A percentile compares a stretch with the other conserved stretches of the same genome.
These are phyloP conservation scores for Ifrita kowaldi DNA, from an alignment of 2,113 vertebrate genomes.

Conservation along the genomic window DNA sequence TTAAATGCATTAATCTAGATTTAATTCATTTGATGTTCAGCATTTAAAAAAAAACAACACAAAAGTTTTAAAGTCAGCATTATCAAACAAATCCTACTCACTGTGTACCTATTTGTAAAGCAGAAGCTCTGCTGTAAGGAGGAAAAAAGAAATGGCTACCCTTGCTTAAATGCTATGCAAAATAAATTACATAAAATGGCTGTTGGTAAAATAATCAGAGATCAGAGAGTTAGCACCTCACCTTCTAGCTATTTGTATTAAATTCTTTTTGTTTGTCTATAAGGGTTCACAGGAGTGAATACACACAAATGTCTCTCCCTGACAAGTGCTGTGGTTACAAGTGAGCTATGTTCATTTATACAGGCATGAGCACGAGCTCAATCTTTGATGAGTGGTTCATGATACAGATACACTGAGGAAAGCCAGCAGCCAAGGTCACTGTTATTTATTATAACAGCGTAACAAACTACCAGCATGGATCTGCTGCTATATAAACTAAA, in stretches of 20 bases:
- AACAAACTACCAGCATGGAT: background rate
- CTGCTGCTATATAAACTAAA: background rate
- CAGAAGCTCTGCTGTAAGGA: background rate
- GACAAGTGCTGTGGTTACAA: background rate
- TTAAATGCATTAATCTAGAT: slow-evolving; percentile 1
- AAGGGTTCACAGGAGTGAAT: background rate
- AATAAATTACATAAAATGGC: background rate
- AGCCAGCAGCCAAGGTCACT: slow-evolving; percentile 22
- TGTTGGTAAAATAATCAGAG: background rate
- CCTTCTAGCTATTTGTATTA: background rate
- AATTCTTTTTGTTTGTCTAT: background rate
- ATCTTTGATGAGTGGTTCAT: background rate
- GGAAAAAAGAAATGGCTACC: background rate
- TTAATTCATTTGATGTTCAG: background rate
- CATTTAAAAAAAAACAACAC: background rate
- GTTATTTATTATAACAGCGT: background rate
- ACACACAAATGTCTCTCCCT: background rate
- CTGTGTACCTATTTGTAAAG: background rate
- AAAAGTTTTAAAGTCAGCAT: background rate
- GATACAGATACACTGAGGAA: background rate
- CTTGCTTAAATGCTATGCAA: background rate
- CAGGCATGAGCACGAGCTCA: background rate
- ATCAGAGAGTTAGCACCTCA: background rate
- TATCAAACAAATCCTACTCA: background rate
- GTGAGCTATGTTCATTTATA: background rate